Conservation (phyloP, 2,888 invertebrate genomes). For the Zootermopsis nevadensis region DNA sequence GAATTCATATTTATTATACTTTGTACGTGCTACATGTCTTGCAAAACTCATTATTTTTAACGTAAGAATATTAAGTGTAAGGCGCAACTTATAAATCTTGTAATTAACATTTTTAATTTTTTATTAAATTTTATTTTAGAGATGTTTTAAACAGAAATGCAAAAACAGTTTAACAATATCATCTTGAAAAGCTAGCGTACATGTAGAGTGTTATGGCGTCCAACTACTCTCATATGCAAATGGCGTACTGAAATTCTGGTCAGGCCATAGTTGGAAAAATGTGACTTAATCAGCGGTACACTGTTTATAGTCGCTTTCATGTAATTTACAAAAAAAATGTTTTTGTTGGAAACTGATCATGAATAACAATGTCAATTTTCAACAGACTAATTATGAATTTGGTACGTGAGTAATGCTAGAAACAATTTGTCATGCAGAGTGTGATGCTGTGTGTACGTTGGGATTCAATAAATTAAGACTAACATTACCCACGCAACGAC, state of each 20-base stretch:
- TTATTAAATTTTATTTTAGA: too few relatives aligned
- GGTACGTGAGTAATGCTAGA: conserved; percentile 1
- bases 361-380: conserved; percentile 19
- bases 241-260: neutral
- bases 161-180: neutral
- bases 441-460: neutral
- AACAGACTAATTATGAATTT: conserved; percentile 17
- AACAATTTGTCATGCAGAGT: neutral
- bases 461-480: neutral
- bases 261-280: neutral
- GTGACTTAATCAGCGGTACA: neutral
- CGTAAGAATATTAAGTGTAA: too few relatives aligned
- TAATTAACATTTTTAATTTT: too few relatives aligned
- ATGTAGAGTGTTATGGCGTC: neutral
- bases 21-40: too few relatives aligned
- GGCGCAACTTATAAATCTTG: too few relatives aligned
- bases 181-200: neutral
- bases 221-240: neutral
- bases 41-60: too few relatives aligned
- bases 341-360: conserved; percentile 11
- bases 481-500: neutral
- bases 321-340: conserved; percentile 9
- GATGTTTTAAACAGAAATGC: too few relatives aligned
- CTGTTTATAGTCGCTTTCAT: neutral
- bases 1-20: too few relatives aligned